A percentile compares a stretch with the other conserved stretches of the same genome.
Conservation (phyloP, 2,113 vertebrate species). For the Neotragus pygmaeus region DNA sequence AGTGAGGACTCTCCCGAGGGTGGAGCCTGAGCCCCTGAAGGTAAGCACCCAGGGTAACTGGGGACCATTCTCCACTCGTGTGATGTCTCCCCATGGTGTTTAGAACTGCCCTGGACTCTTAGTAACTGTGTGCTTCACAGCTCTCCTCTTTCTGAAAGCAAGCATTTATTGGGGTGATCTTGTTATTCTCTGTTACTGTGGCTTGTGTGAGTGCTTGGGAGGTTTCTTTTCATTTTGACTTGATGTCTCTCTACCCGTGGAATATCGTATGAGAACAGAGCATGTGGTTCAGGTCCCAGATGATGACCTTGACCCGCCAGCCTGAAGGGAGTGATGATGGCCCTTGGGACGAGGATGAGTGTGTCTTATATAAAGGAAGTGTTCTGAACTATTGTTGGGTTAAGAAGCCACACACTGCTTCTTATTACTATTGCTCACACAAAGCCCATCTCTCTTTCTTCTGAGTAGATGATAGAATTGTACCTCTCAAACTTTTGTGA, state of each 20-base stretch:
- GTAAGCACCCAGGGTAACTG: rapidly evolving
- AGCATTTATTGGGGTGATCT: rapidly evolving
- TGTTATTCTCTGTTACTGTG: rapidly evolving
- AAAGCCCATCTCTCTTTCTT: neutral
- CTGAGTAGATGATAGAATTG: too few species aligned
- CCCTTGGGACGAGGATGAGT: rapidly evolving
- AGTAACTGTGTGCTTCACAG: rapidly evolving
- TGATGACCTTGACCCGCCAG: neutral
- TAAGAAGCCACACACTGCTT: neutral
- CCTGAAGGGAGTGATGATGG: rapidly evolving
- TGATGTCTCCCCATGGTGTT: rapidly evolving
- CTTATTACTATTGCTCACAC: neutral
- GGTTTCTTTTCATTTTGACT: too few species aligned
- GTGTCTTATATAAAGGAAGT: rapidly evolving
- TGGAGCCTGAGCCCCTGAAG: neutral
- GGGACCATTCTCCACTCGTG: rapidly evolving
- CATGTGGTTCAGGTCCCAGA: neutral
- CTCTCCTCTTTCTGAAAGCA: neutral
- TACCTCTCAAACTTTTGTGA: neutral
- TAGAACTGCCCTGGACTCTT: neutral
- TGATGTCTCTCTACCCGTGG: rapidly evolving
- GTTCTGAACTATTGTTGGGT: rapidly evolving
- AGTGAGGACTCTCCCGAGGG: rapidly evolving
- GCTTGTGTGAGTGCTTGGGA: rapidly evolving
- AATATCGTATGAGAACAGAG: neutral